These are phyloP conservation scores for Ectemnius lituratus DNA, from an alignment of 2,888 invertebrate genomes.

Conservation along the genomic window DNA sequence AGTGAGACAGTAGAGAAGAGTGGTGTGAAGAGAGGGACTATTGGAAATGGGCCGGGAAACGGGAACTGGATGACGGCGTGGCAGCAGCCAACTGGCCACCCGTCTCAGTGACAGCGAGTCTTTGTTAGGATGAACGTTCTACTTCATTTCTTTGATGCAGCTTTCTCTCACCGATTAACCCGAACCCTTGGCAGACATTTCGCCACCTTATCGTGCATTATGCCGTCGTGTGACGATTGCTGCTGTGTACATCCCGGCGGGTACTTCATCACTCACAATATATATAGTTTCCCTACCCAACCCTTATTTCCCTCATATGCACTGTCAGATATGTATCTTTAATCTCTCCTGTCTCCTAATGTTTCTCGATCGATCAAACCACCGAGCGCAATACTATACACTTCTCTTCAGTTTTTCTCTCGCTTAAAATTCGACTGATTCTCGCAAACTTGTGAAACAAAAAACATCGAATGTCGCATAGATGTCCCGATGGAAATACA, in stretches of 20 bases:
- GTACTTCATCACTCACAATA: background rate
- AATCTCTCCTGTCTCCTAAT: background rate
- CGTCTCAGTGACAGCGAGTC: constrained; percentile 70
- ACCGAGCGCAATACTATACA: background rate
- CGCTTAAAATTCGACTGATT: too few species aligned
- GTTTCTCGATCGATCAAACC: background rate
- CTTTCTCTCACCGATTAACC: constrained; percentile 32
- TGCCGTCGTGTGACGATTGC: background rate
- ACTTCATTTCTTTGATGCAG: constrained; percentile 35
- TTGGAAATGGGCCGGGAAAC: constrained; percentile 63
- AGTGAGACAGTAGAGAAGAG: background rate
- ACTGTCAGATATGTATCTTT: constrained; percentile 13
- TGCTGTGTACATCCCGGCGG: background rate
- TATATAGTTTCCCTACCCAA: constrained; percentile 14
- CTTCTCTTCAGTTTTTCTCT: too few species aligned
- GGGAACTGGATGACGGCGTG: constrained; percentile 71
- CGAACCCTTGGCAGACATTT: background rate
- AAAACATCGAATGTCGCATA: too few species aligned
- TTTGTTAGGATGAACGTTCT: constrained; percentile 63
- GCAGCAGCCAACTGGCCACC: constrained; percentile 70
- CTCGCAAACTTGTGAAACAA: too few species aligned
- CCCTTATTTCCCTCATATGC: background rate
- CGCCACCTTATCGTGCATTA: background rate
- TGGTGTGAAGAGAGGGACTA: constrained; percentile 30
- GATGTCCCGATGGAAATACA: background rate